These are phyloP conservation scores for Bhutanitis thaidina DNA, from an alignment of 2,888 invertebrate species.

Conservation along the genomic window DNA sequence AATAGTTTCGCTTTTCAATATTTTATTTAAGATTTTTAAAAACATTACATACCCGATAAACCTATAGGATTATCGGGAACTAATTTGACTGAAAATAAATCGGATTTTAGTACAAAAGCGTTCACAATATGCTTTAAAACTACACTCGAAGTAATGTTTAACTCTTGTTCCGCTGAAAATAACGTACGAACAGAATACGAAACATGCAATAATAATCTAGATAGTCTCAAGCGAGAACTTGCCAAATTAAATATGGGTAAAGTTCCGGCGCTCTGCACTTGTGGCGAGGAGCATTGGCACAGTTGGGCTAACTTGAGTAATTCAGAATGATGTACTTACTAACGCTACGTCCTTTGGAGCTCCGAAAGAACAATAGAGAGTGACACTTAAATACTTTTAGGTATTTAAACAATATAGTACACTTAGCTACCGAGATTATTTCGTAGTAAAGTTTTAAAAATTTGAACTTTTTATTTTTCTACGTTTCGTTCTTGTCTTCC, in stretches of 20 bases:
- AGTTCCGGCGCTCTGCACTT: constrained; percentile 18
- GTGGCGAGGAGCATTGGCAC: constrained; percentile 17
- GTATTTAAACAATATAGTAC: not conserved
- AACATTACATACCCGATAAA: no score
- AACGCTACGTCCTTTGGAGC: not conserved
- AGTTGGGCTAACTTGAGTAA: constrained; percentile 14
- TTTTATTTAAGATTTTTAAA: no score
- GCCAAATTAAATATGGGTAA: constrained; percentile 21
- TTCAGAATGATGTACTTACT: constrained; percentile 14
- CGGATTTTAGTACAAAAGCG: no score
- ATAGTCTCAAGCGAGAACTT: constrained; percentile 17
- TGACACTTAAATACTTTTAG: not conserved
- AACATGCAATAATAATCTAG: constrained; percentile 20
- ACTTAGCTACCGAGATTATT: not conserved
- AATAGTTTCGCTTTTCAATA: no score
- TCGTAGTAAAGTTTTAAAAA: no score
- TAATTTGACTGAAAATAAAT: no score
- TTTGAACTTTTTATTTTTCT: no score
- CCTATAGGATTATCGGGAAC: no score
- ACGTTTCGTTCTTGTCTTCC: no score
- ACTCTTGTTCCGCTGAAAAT: not conserved
- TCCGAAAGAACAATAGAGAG: constrained; percentile 6
- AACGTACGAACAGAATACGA: constrained; percentile 10
- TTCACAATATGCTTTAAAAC: no score
- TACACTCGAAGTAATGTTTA: no score